phyloP scores from a whole-genome alignment of 1,140 invertebrate genomes.

The Pollicipes pollicipes region DNA sequence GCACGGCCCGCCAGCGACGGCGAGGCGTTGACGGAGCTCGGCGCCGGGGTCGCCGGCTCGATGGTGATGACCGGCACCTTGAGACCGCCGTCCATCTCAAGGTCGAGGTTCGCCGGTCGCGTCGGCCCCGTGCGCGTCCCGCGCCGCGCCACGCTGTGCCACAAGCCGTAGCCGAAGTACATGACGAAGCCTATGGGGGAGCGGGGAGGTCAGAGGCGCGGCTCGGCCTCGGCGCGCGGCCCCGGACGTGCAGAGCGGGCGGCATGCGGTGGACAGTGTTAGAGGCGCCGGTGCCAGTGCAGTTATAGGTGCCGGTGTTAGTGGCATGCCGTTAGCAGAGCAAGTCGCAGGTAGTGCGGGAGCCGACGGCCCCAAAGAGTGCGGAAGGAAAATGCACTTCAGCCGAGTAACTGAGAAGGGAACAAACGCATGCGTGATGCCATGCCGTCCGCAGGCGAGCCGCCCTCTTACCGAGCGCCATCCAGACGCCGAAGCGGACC shows the following conservation, averaged over 20 bases:
- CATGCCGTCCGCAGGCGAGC: slow-evolving; percentile 16
- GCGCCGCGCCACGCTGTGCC: slow-evolving; percentile 44
- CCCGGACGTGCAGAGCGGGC: no score
- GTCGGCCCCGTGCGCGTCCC: not conserved
- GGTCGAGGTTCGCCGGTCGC: slow-evolving; percentile 8
- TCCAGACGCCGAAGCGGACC: slow-evolving; percentile 67
- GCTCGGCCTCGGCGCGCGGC: not conserved
- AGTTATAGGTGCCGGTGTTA: no score
- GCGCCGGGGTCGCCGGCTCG: slow-evolving; percentile 10
- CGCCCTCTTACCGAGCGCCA: slow-evolving; percentile 51
- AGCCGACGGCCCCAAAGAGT: not conserved
- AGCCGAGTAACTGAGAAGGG: no score
- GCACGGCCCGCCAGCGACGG: no score
- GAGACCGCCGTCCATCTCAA: not conserved
- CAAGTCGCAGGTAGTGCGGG: not conserved
- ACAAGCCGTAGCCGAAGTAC: slow-evolving; percentile 41
- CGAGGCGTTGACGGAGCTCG: not conserved
- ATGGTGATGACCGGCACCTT: slow-evolving; percentile 11
- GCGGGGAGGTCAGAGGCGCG: no score
- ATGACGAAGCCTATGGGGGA: slow-evolving; percentile 16
- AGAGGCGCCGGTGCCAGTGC: no score
- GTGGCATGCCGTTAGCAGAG: slow-evolving; percentile 1
- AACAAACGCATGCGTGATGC: slow-evolving; percentile 5
- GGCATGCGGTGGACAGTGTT: no score
- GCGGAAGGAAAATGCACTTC: slow-evolving; percentile 6